A percentile compares a stretch with the other conserved stretches of the same genome.
These are phyloP conservation scores for Pluvianellus socialis DNA, from an alignment of 2,113 vertebrate species.

Conservation along the genomic window DNA sequence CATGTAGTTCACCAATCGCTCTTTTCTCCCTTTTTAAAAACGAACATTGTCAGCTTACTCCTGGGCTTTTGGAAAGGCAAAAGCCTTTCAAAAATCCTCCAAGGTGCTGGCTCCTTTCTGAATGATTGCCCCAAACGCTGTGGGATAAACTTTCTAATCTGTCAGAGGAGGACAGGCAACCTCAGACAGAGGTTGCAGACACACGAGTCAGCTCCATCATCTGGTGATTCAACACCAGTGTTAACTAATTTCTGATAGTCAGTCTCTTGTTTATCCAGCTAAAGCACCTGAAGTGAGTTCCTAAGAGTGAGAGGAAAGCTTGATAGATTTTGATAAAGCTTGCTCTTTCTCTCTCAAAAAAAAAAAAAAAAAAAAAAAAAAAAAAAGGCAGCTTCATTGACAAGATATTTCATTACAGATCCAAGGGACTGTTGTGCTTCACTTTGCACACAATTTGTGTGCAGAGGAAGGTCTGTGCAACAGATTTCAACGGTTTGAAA, in stretches of 20 bases:
- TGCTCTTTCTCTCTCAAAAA: no score
- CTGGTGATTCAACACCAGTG: neutral
- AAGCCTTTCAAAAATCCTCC: neutral
- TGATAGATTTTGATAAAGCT: neutral
- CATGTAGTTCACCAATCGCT: neutral
- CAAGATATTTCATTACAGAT: neutral
- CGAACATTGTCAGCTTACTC: neutral
- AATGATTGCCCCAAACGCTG: fast-evolving
- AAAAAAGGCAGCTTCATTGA: neutral
- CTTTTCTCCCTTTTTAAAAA: neutral
- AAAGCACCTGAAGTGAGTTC: neutral
- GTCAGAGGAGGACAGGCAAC: neutral
- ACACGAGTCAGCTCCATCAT: neutral
- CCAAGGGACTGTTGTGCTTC: neutral
- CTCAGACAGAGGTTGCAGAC: neutral
- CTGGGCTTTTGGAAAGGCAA: neutral
- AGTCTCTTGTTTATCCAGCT: neutral
- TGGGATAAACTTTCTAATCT: neutral
- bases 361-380: neutral
- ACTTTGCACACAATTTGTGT: neutral
- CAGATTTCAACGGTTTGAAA: neutral
- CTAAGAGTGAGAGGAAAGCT: neutral
- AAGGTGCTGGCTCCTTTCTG: neutral
- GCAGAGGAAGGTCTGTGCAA: neutral
- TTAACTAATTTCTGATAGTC: neutral